Percentiles rank a stretch among this genome's conserved stretches.
phyloP scores from a whole-genome alignment of 2,888 invertebrate genomes.

The Clunio marinus region DNA sequence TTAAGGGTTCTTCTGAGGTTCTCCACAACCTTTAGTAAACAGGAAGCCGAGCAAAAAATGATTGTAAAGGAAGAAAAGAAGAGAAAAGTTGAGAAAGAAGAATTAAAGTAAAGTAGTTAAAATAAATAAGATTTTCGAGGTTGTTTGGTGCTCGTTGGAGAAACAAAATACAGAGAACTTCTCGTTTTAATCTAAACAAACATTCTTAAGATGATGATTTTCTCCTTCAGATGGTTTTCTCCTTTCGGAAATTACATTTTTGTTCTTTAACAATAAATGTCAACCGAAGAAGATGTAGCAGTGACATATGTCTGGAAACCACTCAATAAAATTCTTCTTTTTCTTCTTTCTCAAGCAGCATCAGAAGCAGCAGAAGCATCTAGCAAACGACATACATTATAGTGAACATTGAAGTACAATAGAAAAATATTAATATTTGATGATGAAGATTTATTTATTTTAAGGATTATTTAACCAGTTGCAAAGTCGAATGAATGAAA shows the following conservation, averaged over 20 bases:
- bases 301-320: conserved; percentile 32
- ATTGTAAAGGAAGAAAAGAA: not conserved
- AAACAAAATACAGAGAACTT: not conserved
- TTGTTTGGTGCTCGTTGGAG: not conserved
- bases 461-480: conserved; percentile 20
- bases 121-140: conserved; percentile 16
- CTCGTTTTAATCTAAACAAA: conserved; percentile 10
- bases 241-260: not conserved
- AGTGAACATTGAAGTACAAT: not conserved
- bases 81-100: not conserved
- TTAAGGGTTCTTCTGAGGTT: not conserved
- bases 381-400: not conserved
- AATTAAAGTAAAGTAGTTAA: conserved; percentile 13
- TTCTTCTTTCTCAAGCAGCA: not conserved
- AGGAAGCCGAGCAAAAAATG: conserved; percentile 1
- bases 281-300: conserved; percentile 11
- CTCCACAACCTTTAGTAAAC: conserved; percentile 12
- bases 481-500: too few relatives aligned
- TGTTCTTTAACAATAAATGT: conserved; percentile 13
- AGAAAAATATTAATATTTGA: conserved; percentile 7
- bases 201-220: conserved; percentile 3
- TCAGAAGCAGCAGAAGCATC: not conserved
- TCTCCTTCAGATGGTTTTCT: too few relatives aligned
- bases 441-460: conserved; percentile 35
- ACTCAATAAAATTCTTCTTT: conserved; percentile 29